Percentiles rank a stretch among this genome's conserved stretches.
Evolutionary conservation across 1,140 invertebrate species (phyloP).

Genomic region (Olivierus martensii): DNA sequence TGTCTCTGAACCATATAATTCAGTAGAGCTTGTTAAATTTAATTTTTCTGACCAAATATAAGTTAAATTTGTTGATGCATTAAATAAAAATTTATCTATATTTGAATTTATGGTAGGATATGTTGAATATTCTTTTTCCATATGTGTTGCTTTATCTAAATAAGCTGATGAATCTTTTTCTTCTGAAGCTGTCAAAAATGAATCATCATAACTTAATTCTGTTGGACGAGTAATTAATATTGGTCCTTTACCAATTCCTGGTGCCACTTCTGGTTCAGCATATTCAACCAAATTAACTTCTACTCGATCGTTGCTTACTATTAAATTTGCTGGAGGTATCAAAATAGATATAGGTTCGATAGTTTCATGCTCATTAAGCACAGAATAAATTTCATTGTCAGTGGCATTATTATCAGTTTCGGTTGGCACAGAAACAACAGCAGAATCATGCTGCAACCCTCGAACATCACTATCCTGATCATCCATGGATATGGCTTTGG

Average conservation of each 20-base stretch:
- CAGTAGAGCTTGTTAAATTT: no score
- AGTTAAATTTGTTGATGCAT: no score
- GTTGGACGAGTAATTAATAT: constrained; percentile 9
- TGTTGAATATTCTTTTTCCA: no score
- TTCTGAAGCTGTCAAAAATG: no score
- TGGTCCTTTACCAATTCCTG: not conserved
- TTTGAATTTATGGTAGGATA: no score
- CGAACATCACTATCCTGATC: not conserved
- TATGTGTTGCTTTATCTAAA: no score
- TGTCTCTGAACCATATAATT: no score
- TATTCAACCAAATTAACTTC: not conserved
- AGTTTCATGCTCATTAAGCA: not conserved
- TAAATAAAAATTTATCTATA: no score
- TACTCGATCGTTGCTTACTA: not conserved
- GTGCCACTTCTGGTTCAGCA: not conserved
- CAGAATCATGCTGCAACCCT: not conserved
- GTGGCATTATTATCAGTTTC: not conserved
- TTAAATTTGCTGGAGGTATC: not conserved
- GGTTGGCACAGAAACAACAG: not conserved
- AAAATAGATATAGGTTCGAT: not conserved
- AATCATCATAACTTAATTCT: no score
- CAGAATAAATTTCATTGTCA: not conserved
- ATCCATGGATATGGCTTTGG: no score
- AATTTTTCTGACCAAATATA: no score
- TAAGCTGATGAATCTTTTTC: no score